Base-by-base conservation (phyloP, 1,140 invertebrate species). In the Galendromus occidentalis region DNA sequence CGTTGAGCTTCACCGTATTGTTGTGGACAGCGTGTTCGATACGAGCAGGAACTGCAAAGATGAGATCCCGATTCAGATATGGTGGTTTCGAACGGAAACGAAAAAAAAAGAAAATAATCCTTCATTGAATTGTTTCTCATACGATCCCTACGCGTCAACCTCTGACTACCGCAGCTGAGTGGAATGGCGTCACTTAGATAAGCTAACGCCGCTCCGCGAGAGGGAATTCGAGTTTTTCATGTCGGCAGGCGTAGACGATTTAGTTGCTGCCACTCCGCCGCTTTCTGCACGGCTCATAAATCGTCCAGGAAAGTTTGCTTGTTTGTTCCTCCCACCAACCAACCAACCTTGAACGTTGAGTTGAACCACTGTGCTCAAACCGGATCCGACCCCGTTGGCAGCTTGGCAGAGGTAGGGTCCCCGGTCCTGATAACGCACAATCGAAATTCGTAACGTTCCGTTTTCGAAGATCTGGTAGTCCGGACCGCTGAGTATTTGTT, bases 351-450 rank as follows among this genome's bases (percentile, higher is more conserved):
- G 72, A 7, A 79, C 76, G 0, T 70, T 73, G 0, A 79, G 72
- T 25, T 72, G 69, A 0, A 78, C 70, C 20, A 77, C 73, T 69
- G 76, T 77, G 66, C 78, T 79, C 44, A 79, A 70, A 22, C 72
- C 75, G 44, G 74, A 70, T 20, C 76, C 76, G n/a, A 79, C 72
- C 7, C 73, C 71, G 68, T 79, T 79, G 65, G 73, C 73, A 0
- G 76, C 74, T 55, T 76, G 75, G 68, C 78, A 79, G 9, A 77
- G 67, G 68, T 78, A 79, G 45, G 74, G 71, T 1, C 77, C 77
- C 63, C 73, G 70, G 66, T 79, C 77, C 2, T 64, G 64, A 28
- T 73, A 71, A 30, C 59, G 39, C 7, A 74, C 74, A 7, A 73
- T 66, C n/a, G 67, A 68, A 42, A 79, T 76, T 14, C 73, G 63